Conservation (phyloP, 2,797 vertebrate species). For the Meriones psammophilus region DNA sequence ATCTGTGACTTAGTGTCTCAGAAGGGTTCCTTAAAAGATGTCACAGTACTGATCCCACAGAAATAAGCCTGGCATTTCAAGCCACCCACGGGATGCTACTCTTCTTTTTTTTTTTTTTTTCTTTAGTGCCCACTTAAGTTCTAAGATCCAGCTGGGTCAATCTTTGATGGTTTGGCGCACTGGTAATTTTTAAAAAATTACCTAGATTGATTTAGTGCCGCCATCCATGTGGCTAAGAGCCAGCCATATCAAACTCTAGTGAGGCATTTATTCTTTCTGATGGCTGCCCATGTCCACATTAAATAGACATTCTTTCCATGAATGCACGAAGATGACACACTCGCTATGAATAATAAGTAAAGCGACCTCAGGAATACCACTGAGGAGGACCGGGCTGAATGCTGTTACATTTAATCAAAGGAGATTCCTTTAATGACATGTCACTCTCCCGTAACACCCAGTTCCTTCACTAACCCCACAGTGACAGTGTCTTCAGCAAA, state of each 20-base stretch:
- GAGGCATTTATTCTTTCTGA: slow-evolving; percentile 70
- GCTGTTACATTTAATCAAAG: slow-evolving; percentile 70
- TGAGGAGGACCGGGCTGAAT: slow-evolving; percentile 57
- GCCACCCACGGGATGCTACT: slow-evolving; percentile 76
- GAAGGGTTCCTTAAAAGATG: slow-evolving; percentile 64
- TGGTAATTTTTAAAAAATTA: slow-evolving; percentile 75
- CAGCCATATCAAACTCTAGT: slow-evolving; percentile 65
- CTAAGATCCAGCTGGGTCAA: slow-evolving; percentile 78
- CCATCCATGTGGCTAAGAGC: slow-evolving; percentile 77
- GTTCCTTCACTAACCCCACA: slow-evolving; percentile 61
- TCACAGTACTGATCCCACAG: slow-evolving; percentile 39
- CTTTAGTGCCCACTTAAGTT: slow-evolving; percentile 75
- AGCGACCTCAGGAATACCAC: slow-evolving; percentile 56
- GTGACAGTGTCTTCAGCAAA: slow-evolving; percentile 54
- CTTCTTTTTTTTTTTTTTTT: slow-evolving; percentile 65
- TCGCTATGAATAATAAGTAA: slow-evolving; percentile 70
- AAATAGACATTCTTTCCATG: slow-evolving; percentile 86
- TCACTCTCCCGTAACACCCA: slow-evolving; percentile 37
- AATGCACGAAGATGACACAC: slow-evolving; percentile 70
- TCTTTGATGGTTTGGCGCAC: slow-evolving; percentile 75
- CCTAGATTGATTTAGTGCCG: slow-evolving; percentile 64
- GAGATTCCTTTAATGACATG: slow-evolving; percentile 67
- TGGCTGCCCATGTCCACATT: slow-evolving; percentile 69
- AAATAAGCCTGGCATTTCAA: slow-evolving; percentile 83
- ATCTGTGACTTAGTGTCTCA: slow-evolving; percentile 71